Evolutionary conservation across 2,888 invertebrate genomes (phyloP).

Genomic region (Callinectes sapidus): DNA sequence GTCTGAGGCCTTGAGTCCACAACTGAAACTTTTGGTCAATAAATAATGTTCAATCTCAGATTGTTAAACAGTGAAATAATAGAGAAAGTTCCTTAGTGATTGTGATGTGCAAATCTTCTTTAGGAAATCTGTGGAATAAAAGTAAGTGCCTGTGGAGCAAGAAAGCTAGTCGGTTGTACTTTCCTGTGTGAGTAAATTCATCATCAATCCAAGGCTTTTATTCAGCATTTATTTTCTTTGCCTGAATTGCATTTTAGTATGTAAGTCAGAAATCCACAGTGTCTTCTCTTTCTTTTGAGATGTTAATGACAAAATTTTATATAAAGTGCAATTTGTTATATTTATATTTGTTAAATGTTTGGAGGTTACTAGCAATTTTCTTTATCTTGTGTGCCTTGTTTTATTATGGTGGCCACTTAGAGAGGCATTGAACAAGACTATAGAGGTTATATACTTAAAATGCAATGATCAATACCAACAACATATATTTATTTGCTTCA

Average conservation of each 20-base stretch:
- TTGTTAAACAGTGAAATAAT: slow-evolving; percentile 12
- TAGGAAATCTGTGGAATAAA: slow-evolving; percentile 53
- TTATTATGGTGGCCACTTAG: not conserved
- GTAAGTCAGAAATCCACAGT: not conserved
- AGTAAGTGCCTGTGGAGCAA: slow-evolving; percentile 62
- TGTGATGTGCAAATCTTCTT: slow-evolving; percentile 40
- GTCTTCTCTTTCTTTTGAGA: not conserved
- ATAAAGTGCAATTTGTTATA: not conserved
- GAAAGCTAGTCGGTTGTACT: slow-evolving; percentile 61
- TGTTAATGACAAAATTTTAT: not conserved
- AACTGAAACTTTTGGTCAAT: not conserved
- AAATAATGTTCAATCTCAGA: not conserved
- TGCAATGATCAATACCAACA: too few species aligned
- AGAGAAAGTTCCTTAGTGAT: slow-evolving; percentile 8
- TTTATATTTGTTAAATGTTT: not conserved
- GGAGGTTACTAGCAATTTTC: not conserved
- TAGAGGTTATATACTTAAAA: too few species aligned
- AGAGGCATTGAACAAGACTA: not conserved
- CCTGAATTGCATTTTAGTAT: not conserved
- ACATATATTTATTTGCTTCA: too few species aligned
- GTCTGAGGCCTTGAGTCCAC: not conserved
- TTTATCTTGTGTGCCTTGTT: not conserved
- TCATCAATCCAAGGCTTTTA: slow-evolving; percentile 12
- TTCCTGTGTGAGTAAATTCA: slow-evolving; percentile 62
- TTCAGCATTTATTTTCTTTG: not conserved